Evolutionary conservation across 2,113 vertebrate species (phyloP).

Genomic region (Colistium nudipinnis): DNA sequence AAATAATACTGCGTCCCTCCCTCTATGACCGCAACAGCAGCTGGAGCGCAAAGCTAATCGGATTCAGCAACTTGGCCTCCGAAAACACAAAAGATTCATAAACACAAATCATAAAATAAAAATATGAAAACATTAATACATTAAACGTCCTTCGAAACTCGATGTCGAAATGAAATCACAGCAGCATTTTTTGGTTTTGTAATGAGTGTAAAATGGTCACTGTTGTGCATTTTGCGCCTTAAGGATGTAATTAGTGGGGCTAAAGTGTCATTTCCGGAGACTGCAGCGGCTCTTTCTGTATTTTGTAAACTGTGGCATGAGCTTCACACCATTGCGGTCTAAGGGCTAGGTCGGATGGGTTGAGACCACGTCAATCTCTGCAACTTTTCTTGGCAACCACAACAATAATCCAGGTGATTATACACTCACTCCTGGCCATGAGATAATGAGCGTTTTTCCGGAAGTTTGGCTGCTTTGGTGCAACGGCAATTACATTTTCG

Average conservation of each 20-base stretch:
- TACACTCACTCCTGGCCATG: slow-evolving; percentile 24
- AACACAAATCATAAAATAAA: slow-evolving; percentile 2
- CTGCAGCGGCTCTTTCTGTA: slow-evolving; percentile 30
- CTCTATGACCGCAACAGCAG: slow-evolving; percentile 18
- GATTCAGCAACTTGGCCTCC: neutral
- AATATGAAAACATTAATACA: slow-evolving; percentile 7
- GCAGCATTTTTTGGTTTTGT: no score
- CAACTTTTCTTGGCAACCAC: slow-evolving; percentile 25
- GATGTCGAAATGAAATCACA: neutral
- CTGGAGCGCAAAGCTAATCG: slow-evolving; percentile 20
- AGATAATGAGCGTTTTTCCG: slow-evolving; percentile 34
- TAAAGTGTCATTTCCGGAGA: slow-evolving; percentile 32
- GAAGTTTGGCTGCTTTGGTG: slow-evolving; percentile 32
- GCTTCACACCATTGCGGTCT: slow-evolving; percentile 33
- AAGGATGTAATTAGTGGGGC: slow-evolving; percentile 36
- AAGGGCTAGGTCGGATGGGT: no score
- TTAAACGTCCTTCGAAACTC: slow-evolving; percentile 18
- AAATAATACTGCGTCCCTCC: slow-evolving; percentile 44
- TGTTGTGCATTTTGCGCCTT: slow-evolving; percentile 16
- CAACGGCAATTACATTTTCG: slow-evolving; percentile 32
- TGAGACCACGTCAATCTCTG: slow-evolving; percentile 28
- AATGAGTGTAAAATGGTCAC: slow-evolving; percentile 4
- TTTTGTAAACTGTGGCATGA: slow-evolving; percentile 25
- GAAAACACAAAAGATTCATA: no score
- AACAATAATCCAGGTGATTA: slow-evolving; percentile 45